phyloP scores from a whole-genome alignment of 1,140 invertebrate species.

The Bombus huntii region DNA sequence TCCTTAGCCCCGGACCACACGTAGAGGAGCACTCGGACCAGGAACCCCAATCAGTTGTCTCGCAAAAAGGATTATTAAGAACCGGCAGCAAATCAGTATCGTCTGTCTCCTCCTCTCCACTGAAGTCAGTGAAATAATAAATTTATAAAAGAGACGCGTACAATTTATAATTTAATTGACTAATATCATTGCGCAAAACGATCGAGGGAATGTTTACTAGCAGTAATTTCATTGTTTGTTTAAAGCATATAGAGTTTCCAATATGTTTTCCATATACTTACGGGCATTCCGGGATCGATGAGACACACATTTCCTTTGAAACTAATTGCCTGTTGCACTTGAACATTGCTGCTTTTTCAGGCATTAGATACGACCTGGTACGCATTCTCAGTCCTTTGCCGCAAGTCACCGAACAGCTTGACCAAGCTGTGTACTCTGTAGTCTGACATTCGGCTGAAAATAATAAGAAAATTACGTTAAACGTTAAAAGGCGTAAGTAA shows the following conservation, averaged over 20 bases:
- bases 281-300: constrained; percentile 87
- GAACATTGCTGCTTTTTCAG: constrained; percentile 89
- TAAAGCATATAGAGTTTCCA: no score
- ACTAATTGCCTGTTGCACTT: constrained; percentile 91
- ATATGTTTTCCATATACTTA: constrained; percentile 76
- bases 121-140: neutral
- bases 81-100: neutral
- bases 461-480: neutral
- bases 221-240: no score
- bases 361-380: constrained; percentile 88
- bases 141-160: no score
- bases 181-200: neutral
- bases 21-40: constrained; percentile 93
- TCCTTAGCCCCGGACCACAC: constrained; percentile 91
- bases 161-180: neutral
- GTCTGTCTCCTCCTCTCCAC: constrained; percentile 41
- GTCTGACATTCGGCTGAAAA: constrained; percentile 89
- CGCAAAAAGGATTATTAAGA: constrained; percentile 83
- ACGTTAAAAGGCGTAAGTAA: neutral
- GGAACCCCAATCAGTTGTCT: constrained; percentile 88
- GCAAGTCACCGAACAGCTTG: constrained; percentile 91
- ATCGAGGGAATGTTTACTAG: neutral
- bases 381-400: constrained; percentile 95
- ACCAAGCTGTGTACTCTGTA: constrained; percentile 89
- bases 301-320: constrained; percentile 94